A percentile compares a stretch with the other conserved stretches of the same genome.
Conservation (phyloP, 2,888 invertebrate species). For the Acrocyrtus sp. region DNA sequence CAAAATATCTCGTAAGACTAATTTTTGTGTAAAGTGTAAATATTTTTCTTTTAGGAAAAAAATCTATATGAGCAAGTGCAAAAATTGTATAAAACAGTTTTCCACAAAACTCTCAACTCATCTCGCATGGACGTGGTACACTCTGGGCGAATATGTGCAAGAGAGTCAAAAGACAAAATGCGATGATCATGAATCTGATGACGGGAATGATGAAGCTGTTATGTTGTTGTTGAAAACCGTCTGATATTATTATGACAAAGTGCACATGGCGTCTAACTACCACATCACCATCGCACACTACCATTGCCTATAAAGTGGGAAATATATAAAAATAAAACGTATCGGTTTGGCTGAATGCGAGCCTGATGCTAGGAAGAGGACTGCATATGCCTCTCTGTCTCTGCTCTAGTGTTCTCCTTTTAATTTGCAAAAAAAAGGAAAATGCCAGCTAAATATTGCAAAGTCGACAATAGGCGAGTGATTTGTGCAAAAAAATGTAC, state of each 20-base stretch:
- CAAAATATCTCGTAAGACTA: background rate
- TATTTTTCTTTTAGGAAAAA: background rate
- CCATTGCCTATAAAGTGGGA: no score
- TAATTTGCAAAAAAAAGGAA: background rate
- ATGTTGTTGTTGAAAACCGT: conserved; percentile 40
- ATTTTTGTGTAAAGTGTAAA: background rate
- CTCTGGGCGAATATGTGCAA: background rate
- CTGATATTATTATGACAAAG: conserved; percentile 47
- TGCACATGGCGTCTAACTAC: conserved; percentile 45
- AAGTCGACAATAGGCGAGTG: background rate
- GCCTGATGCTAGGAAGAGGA: no score
- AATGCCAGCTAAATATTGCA: background rate
- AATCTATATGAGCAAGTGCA: no score
- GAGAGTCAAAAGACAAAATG: background rate
- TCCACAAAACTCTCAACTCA: background rate
- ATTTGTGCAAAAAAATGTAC: no score
- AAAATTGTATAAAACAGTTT: background rate
- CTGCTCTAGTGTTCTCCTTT: background rate
- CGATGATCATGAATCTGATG: background rate
- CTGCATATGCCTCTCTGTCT: no score
- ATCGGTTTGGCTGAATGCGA: no score
- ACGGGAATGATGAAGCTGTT: conserved; percentile 1
- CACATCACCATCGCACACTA: no score
- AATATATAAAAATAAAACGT: no score
- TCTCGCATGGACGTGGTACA: background rate